Evolutionary conservation across 2,797 vertebrate genomes (phyloP), one percentile per base, ranked within the genome.

Genomic region (Neosilurus hyrtlii): DNA sequence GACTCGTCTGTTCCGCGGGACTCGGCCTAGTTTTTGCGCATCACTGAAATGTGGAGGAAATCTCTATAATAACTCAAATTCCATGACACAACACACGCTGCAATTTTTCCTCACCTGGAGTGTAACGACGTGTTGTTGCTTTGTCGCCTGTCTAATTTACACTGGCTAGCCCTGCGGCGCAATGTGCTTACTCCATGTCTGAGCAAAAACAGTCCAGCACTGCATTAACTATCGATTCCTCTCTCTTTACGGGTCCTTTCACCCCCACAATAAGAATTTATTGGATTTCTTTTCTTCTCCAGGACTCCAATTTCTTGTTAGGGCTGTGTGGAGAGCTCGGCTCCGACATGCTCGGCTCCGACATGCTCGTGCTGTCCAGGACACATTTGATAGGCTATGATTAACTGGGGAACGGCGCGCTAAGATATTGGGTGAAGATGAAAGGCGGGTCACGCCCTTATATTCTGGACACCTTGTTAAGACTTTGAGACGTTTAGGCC

Each of bases 321-420:
- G 73, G 68, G 57, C 52, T 24, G 54, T 67, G 73, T 68, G 26
- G 59, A 5, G 52, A 63, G 61, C 43, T 59, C 66, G 63, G 35
- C 35, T 70, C n/a, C 26, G 67, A n/a, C 56, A 4, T 52, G 61
- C 43, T 59, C 66, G 63, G 35, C 35, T 70, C n/a, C 26, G 67
- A n/a, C 56, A 4, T 52, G 70, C 54, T 24, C 49, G 6, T 35
- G 30, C 66, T n/a, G 26, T 20, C 81, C 12, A 20, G 59, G 72
- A 61, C 78, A 73, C 83, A 79, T 85, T 84, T 74, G 83, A 85
- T 85, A 82, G 85, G 63, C 75, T 71, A 70, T 82, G 80, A 83
- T 84, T 84, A 80, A 78, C 67, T 84, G 26, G 56, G 43, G 80
- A 85, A 30, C 61, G 22, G 11, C 81, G 78, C 49, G 49, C 61